Evolutionary conservation across 2,797 vertebrate genomes (phyloP), one percentile per base, ranked within the genome.

Genomic region (Alauda arvensis): DNA sequence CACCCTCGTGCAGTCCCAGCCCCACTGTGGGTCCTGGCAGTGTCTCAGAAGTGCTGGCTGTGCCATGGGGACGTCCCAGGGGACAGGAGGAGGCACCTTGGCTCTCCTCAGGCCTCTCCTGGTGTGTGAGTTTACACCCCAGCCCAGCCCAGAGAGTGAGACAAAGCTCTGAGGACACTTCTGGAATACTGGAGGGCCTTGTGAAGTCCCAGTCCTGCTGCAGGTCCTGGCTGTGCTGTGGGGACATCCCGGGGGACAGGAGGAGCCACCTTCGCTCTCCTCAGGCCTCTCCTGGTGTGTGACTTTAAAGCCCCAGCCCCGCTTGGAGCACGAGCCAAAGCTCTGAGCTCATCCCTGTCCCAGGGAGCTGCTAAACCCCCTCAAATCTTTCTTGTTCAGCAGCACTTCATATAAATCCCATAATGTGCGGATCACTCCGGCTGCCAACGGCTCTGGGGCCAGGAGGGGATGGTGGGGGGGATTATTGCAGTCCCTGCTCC

Each of bases 381-480:
- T 95, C 93, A 93, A 95, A 95, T 94, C 93, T 93, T 89, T 91
- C 94, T 94, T 87, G 82, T 90, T 95, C 94, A 92, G 94, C 94
- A 92, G 93, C 94, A 95, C 95, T 95, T 95, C 94, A 91, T 94
- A 94, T 95, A 96, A 96, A 95, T 95, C 94, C 94, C 70, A 8
- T 95, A 95, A 95, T 93, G 93, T 81, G 91, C 52, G 2, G 85
- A 92, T 95, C 90, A 24, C 83, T 94, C 31, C 34, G 67, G 85
- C 93, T 95, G 94, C 95, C 94, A 95, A 33, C 79, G 52, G 88
- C 91, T 83, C 69, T 88, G 75, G 82, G 87, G 81, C 85, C 33
- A 37, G 5, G 68, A 60, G 56, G 48, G 89, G 89, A 29, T 69
- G 67, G 6, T 14, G 71, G 74, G 72, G 48, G 61, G 61, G 57